Percentiles rank a stretch among this genome's conserved stretches.
Conservation (phyloP, 2,797 vertebrate genomes). For the Rhynchonycteris naso region DNA sequence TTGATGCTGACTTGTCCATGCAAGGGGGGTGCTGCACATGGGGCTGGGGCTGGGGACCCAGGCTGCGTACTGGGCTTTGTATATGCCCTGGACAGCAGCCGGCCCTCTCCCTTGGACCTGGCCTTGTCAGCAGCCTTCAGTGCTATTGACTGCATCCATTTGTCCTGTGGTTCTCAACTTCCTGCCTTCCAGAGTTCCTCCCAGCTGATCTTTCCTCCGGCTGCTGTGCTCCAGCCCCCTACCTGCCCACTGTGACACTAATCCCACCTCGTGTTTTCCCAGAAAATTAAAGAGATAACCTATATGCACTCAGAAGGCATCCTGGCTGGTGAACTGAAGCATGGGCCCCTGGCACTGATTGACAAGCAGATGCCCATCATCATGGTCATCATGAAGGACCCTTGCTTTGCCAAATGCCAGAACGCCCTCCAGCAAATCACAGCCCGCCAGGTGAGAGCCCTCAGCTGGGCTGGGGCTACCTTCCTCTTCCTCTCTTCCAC, state of each 20-base stretch:
- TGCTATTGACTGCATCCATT: background rate
- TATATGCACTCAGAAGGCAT: constrained; percentile 99
- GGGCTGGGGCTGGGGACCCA: background rate
- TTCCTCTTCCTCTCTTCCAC: background rate
- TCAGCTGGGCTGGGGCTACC: rapidly evolving
- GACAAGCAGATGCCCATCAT: constrained; percentile 98
- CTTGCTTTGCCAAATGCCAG: constrained; percentile 96
- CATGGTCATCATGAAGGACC: constrained; percentile 97
- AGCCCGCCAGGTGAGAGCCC: constrained; percentile 91
- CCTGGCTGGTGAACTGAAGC: constrained; percentile 96
- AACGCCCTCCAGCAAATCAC: constrained; percentile 96
- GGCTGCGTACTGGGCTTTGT: background rate
- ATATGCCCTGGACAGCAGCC: background rate
- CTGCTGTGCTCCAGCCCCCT: background rate
- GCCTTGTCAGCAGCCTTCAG: background rate
- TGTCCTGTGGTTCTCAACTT: background rate
- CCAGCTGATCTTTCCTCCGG: background rate
- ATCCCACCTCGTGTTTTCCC: background rate
- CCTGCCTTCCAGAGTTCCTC: background rate
- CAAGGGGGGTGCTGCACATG: background rate
- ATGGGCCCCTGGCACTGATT: constrained; percentile 94
- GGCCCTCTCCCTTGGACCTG: background rate
- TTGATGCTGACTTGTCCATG: background rate
- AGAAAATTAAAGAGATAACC: constrained; percentile 99
- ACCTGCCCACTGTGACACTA: background rate